A percentile compares a stretch with the other conserved stretches of the same genome.
phyloP scores from a whole-genome alignment of 2,113 vertebrate species.

The Hyperopisus bebe region DNA sequence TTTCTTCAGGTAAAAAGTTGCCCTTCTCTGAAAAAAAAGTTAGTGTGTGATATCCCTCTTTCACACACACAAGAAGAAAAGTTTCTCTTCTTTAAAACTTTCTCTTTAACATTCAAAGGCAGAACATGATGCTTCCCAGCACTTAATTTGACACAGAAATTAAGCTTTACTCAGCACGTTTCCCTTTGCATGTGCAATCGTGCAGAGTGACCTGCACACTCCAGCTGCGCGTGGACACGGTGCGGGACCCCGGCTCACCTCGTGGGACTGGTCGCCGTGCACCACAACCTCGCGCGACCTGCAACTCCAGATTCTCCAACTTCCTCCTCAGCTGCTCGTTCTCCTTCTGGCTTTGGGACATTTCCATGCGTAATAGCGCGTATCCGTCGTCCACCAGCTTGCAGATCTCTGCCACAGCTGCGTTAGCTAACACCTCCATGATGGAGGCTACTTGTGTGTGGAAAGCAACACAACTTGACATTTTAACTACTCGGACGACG shows the following conservation, averaged over 20 bases:
- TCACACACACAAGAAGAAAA: background rate
- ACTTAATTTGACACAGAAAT: background rate
- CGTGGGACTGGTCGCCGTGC: background rate
- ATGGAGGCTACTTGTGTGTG: constrained; percentile 67
- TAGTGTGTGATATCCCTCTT: background rate
- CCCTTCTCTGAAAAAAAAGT: constrained; percentile 16
- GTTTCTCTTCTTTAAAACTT: background rate
- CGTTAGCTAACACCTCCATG: constrained; percentile 66
- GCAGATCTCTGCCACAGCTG: constrained; percentile 63
- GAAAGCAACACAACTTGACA: constrained; percentile 57
- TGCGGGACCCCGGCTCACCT: background rate
- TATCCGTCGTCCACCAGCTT: constrained; percentile 64
- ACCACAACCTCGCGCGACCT: constrained; percentile 49
- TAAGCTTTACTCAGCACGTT: background rate
- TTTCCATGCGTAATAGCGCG: constrained; percentile 57
- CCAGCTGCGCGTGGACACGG: background rate
- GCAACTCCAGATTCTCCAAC: constrained; percentile 55
- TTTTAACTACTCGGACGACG: constrained; percentile 9
- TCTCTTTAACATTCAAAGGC: background rate
- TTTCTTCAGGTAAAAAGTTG: constrained; percentile 32
- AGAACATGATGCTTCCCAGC: background rate
- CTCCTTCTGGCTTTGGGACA: constrained; percentile 59
- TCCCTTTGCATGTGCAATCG: background rate
- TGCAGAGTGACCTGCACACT: background rate
- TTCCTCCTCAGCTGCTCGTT: constrained; percentile 60